phyloP scores from a whole-genome alignment of 2,797 vertebrate genomes.

The Sphaeramia orbicularis region DNA sequence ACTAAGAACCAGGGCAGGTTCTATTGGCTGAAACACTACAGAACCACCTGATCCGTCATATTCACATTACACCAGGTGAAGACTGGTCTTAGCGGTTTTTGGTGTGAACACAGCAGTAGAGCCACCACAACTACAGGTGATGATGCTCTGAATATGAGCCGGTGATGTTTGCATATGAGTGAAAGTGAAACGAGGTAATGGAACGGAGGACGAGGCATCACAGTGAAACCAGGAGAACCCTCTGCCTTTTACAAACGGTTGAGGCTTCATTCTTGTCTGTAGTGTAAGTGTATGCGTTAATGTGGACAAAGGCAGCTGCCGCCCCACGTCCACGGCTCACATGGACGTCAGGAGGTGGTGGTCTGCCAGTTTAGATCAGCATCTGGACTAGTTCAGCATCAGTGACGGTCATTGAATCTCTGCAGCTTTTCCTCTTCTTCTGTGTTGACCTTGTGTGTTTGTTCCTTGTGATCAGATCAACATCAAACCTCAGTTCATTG shows the following conservation, averaged over 20 bases:
- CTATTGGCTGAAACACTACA: no score
- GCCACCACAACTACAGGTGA: neutral
- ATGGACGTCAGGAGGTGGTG: neutral
- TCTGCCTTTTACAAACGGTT: constrained; percentile 11
- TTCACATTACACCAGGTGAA: no score
- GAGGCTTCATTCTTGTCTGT: constrained; percentile 5
- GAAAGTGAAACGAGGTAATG: constrained; percentile 1
- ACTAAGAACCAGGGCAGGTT: no score
- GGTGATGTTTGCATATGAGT: constrained; percentile 13
- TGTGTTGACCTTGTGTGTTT: constrained; percentile 1
- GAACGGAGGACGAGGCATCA: constrained; percentile 58
- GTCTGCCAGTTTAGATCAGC: neutral
- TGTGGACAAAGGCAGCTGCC: neutral
- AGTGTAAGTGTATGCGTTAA: constrained; percentile 12
- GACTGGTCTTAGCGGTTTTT: no score
- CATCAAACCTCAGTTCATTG: neutral
- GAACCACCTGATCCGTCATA: no score
- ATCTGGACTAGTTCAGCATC: neutral
- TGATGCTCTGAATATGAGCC: neutral
- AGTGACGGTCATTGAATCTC: constrained; percentile 1
- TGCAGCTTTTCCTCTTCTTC: constrained; percentile 7
- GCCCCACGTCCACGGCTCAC: neutral
- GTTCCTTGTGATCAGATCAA: neutral
- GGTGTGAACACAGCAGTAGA: no score
- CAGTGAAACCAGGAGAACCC: constrained; percentile 68